These are phyloP conservation scores for Pseudocheirus occidentalis DNA, from an alignment of 2,797 vertebrate species.

Conservation along the genomic window DNA sequence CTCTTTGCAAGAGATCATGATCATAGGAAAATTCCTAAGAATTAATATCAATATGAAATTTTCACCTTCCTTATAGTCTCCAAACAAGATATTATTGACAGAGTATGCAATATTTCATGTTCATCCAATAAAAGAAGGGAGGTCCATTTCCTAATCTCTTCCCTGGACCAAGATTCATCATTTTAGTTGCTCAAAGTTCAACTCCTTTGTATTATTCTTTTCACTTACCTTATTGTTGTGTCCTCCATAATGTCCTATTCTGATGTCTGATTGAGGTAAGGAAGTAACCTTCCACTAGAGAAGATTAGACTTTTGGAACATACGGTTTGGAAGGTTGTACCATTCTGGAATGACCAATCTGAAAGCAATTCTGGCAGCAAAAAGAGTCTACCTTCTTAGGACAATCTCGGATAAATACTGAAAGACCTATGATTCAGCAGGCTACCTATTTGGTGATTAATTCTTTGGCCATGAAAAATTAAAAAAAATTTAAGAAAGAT, in stretches of 20 bases:
- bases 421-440: neutral
- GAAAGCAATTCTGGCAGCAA: neutral
- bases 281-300: neutral
- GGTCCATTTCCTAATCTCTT: neutral
- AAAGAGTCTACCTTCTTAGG: neutral
- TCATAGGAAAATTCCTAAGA: neutral
- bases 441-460: neutral
- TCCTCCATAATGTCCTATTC: neutral
- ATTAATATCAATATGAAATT: neutral
- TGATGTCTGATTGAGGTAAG: neutral
- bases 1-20: neutral
- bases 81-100: neutral
- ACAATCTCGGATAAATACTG: neutral
- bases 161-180: neutral
- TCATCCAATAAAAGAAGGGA: neutral
- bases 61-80: neutral
- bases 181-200: neutral
- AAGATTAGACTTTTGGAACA: neutral
- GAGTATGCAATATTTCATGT: neutral
- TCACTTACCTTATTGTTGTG: neutral
- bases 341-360: neutral
- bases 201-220: neutral
- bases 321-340: neutral
- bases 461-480: neutral
- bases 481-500: neutral